phyloP scores from a whole-genome alignment of 2,797 vertebrate species.

The Parotocinclus haroldoi region DNA sequence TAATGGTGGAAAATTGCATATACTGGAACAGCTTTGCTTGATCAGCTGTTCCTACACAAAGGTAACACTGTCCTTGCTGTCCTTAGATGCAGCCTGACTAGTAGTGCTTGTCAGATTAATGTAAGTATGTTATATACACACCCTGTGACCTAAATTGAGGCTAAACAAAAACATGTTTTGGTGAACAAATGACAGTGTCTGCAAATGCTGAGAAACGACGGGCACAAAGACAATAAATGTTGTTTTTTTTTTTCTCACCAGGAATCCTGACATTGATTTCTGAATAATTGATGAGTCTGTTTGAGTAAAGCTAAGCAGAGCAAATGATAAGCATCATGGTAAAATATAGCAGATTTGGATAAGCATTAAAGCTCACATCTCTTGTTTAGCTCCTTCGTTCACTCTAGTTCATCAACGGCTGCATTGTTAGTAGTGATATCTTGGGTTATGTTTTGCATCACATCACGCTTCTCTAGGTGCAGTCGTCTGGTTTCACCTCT shows the following conservation, averaged over 20 bases:
- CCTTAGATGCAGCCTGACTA: too few species aligned
- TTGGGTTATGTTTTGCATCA: not conserved
- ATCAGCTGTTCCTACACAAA: too few species aligned
- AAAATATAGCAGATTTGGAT: constrained; percentile 16
- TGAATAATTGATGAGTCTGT: constrained; percentile 57
- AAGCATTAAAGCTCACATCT: constrained; percentile 22
- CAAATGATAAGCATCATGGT: constrained; percentile 26
- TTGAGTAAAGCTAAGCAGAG: constrained; percentile 34
- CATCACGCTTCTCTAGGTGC: not conserved
- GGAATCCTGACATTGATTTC: constrained; percentile 38
- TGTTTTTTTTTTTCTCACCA: constrained; percentile 26
- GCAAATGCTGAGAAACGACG: not conserved
- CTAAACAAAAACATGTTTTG: not conserved
- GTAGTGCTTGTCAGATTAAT: too few species aligned
- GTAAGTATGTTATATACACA: not conserved
- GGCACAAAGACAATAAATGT: not conserved
- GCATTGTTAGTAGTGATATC: not conserved
- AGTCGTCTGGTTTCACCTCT: not conserved
- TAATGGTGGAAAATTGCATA: not conserved
- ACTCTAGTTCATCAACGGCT: not conserved
- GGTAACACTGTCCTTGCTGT: too few species aligned
- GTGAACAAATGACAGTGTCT: not conserved
- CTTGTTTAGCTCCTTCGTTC: too few species aligned
- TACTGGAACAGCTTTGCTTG: not conserved
- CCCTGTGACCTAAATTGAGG: not conserved